Evolutionary conservation across 1,140 invertebrate species (phyloP).

Genomic region (Microplitis demolitor): DNA sequence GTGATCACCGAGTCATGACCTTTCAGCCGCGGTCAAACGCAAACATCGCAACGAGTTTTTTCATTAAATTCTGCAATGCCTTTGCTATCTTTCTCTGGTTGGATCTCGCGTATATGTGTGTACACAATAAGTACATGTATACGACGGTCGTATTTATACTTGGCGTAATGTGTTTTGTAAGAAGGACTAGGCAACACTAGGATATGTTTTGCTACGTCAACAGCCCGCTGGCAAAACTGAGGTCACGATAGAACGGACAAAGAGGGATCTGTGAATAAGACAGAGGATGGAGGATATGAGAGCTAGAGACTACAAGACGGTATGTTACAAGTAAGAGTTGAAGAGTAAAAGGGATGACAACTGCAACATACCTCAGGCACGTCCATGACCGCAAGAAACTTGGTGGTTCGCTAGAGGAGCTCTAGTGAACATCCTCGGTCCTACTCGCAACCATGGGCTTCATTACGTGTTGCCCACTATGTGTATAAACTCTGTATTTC

Average conservation of each 20-base stretch:
- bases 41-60: background rate
- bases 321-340: background rate
- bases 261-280: background rate
- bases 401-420: background rate
- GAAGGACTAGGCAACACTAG: background rate
- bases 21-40: slow-evolving; percentile 4
- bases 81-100: background rate
- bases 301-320: background rate
- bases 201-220: slow-evolving; percentile 1
- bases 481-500: background rate
- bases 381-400: slow-evolving; percentile 18
- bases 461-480: background rate
- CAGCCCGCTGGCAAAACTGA: slow-evolving; percentile 4
- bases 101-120: no score
- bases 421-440: no score
- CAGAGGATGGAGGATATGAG: background rate
- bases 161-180: background rate
- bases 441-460: background rate
- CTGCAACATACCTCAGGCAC: slow-evolving; percentile 9
- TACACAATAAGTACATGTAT: no score
- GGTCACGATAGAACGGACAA: background rate
- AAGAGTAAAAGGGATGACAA: slow-evolving; percentile 4
- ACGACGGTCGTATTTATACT: no score
- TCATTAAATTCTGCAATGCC: background rate
- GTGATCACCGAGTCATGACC: slow-evolving; percentile 19